phyloP scores from a whole-genome alignment of 2,888 invertebrate genomes.

The Gymnoscelis rufifasciata region DNA sequence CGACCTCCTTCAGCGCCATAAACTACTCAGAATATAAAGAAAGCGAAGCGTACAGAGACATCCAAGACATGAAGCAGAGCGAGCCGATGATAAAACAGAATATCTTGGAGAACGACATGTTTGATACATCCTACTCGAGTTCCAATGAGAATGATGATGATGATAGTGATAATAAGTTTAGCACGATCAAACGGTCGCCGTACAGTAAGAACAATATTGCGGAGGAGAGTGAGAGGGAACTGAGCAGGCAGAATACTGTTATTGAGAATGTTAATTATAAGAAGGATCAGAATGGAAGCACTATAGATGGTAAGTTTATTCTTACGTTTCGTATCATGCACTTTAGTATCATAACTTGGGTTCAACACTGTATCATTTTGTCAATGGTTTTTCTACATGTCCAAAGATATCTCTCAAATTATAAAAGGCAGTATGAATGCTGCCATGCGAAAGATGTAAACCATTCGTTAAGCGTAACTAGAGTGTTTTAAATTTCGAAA shows the following conservation, averaged over 20 bases:
- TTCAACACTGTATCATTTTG: too few species aligned
- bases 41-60: slow-evolving; percentile 47
- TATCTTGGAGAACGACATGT: slow-evolving; percentile 74
- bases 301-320: slow-evolving; percentile 60
- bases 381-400: too few species aligned
- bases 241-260: slow-evolving; percentile 71
- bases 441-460: too few species aligned
- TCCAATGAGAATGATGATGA: slow-evolving; percentile 79
- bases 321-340: too few species aligned
- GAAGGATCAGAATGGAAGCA: slow-evolving; percentile 65
- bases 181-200: slow-evolving; percentile 85
- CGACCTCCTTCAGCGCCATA: slow-evolving; percentile 62
- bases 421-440: too few species aligned
- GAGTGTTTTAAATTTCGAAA: too few species aligned
- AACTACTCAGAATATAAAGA: slow-evolving; percentile 48
- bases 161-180: slow-evolving; percentile 84
- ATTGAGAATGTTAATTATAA: slow-evolving; percentile 73
- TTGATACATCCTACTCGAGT: slow-evolving; percentile 71
- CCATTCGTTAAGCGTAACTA: too few species aligned
- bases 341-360: too few species aligned
- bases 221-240: slow-evolving; percentile 47
- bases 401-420: too few species aligned
- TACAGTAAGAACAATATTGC: slow-evolving; percentile 75
- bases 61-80: slow-evolving; percentile 53
- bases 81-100: slow-evolving; percentile 76